Percentiles rank a stretch among this genome's conserved stretches.
Evolutionary conservation across 2,113 vertebrate species (phyloP).

Genomic region (Sarotherodon lohbergeri): DNA sequence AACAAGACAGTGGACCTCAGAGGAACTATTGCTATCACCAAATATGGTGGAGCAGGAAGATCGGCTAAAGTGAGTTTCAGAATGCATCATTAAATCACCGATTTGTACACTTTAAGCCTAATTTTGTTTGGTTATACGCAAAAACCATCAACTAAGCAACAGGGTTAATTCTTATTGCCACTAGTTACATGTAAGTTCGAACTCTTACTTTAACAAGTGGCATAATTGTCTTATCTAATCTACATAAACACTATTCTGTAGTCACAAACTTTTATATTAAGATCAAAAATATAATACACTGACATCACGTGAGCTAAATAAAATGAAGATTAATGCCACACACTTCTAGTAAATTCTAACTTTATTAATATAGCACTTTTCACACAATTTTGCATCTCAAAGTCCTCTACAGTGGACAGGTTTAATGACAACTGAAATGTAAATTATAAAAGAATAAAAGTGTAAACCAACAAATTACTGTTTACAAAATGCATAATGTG

Average conservation of each 20-base stretch:
- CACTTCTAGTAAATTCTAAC: background rate
- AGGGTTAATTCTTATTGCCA: background rate
- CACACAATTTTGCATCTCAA: background rate
- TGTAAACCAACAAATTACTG: background rate
- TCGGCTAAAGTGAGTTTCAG: slow-evolving; percentile 71
- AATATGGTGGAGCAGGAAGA: slow-evolving; percentile 81
- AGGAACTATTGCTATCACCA: slow-evolving; percentile 81
- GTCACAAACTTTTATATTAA: background rate
- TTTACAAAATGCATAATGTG: background rate
- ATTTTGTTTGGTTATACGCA: background rate
- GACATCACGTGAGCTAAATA: background rate
- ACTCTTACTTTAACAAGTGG: background rate
- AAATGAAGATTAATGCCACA: accelerated
- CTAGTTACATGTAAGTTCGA: background rate
- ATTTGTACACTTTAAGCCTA: background rate
- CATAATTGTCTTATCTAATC: background rate
- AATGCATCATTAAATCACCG: accelerated
- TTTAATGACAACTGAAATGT: background rate
- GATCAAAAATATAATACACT: background rate
- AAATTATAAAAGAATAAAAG: background rate
- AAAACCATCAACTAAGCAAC: background rate
- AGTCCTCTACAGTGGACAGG: background rate
- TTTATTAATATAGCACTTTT: background rate
- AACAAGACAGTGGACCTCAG: slow-evolving; percentile 55
- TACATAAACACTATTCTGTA: background rate